phyloP scores from a whole-genome alignment of 1,140 invertebrate species.

The Neodiprion virginianus region DNA sequence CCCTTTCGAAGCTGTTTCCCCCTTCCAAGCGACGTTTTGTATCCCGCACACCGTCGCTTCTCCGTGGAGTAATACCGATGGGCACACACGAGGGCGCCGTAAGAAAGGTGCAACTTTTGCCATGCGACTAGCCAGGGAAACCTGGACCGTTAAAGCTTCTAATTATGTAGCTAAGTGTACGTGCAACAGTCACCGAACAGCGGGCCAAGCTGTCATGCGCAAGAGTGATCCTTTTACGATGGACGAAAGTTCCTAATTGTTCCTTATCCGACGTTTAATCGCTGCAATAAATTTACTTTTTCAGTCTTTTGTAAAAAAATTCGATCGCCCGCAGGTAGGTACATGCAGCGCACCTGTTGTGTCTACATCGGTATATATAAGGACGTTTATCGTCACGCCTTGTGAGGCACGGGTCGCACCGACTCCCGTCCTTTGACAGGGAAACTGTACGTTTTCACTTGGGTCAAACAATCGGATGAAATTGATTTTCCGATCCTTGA shows the following conservation, averaged over 20 bases:
- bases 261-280: neutral
- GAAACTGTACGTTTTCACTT: too few relatives aligned
- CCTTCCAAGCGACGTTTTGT: neutral
- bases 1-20: constrained; percentile 11
- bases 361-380: too few relatives aligned
- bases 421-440: too few relatives aligned
- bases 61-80: constrained; percentile 19
- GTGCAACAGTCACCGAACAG: neutral
- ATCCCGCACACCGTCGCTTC: constrained; percentile 20
- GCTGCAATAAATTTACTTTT: neutral
- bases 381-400: too few relatives aligned
- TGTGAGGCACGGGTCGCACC: too few relatives aligned
- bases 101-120: constrained; percentile 33
- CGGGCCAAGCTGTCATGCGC: neutral
- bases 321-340: too few relatives aligned
- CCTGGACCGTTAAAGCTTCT: constrained; percentile 31
- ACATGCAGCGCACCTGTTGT: too few relatives aligned
- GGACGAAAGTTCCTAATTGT: neutral
- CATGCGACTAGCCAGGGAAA: constrained; percentile 20
- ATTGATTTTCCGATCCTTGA: too few relatives aligned
- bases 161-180: neutral
- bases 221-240: neutral
- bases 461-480: too few relatives aligned
- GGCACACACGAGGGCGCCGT: constrained; percentile 33
- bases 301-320: too few relatives aligned